phyloP scores from a whole-genome alignment of 2,797 vertebrate genomes.

The Poeciliopsis infans region DNA sequence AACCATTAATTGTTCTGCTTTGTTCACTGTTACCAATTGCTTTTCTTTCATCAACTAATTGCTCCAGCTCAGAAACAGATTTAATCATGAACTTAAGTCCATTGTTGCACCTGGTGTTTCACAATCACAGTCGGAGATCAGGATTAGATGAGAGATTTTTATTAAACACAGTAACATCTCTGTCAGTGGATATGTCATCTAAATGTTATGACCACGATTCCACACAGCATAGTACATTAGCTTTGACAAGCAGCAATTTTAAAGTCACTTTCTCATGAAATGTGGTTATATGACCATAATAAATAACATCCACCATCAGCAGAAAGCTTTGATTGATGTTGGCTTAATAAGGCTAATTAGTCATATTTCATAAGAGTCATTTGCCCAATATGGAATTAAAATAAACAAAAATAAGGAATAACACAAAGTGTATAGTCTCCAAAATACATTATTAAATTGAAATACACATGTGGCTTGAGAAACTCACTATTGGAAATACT shows the following conservation, averaged over 20 bases:
- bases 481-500: background rate
- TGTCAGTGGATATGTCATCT: background rate
- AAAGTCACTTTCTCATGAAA: background rate
- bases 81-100: constrained; percentile 1
- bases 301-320: background rate
- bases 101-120: background rate
- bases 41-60: constrained; percentile 5
- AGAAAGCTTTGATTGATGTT: background rate
- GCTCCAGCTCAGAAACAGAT: background rate
- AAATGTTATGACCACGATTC: background rate
- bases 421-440: background rate
- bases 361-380: background rate
- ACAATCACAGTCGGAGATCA: background rate
- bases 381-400: background rate
- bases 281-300: background rate
- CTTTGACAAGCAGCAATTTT: background rate
- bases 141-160: background rate
- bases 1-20: background rate
- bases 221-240: background rate
- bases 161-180: background rate
- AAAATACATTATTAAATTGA: background rate
- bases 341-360: background rate
- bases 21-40: background rate
- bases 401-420: background rate
- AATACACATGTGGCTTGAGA: background rate